These are phyloP conservation scores for Taeniopygia guttata DNA, from an alignment of 2,797 vertebrate species.

Conservation along the genomic window DNA sequence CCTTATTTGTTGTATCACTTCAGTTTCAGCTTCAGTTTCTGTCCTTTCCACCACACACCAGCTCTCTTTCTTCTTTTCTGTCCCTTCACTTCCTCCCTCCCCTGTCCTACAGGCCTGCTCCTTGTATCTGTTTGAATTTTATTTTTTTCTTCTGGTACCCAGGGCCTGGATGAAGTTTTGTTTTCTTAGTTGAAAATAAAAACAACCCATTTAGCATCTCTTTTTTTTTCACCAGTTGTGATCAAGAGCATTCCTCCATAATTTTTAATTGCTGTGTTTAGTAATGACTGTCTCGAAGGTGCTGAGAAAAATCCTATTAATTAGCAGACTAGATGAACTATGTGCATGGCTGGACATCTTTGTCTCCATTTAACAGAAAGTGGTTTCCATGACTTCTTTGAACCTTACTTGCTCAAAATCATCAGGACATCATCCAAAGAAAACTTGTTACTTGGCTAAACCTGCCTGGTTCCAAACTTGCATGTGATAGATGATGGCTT, in stretches of 20 bases:
- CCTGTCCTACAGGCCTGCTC: neutral
- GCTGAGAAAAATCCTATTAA: neutral
- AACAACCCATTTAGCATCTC: neutral
- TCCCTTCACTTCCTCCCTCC: neutral
- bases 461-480: neutral
- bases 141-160: neutral
- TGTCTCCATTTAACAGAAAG: neutral
- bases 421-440: neutral
- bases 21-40: neutral
- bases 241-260: neutral
- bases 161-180: neutral
- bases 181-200: neutral
- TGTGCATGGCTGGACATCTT: neutral
- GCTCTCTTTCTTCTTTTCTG: neutral
- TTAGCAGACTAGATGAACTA: neutral
- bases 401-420: neutral
- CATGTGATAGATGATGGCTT: conserved; percentile 42
- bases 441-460: neutral
- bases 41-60: neutral
- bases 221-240: neutral
- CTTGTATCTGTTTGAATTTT: neutral
- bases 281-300: neutral
- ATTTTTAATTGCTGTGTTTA: neutral
- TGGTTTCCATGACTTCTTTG: neutral
- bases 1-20: neutral